Base-by-base conservation (phyloP, 2,113 vertebrate species). In the Triplophysa rosa region DNA sequence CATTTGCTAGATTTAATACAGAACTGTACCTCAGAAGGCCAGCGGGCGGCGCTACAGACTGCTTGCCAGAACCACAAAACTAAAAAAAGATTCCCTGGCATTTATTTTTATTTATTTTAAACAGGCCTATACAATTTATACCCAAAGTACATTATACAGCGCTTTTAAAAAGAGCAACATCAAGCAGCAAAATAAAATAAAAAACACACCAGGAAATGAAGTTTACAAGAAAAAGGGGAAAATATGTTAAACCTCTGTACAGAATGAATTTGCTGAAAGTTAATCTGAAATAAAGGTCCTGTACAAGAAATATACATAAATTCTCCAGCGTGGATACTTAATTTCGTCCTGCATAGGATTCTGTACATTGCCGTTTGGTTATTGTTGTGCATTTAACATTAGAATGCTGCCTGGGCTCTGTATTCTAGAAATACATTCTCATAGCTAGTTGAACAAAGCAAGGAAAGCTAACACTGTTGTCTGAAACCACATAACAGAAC, bases 301-400 rank as follows among this genome's bases (percentile, higher is more conserved):
- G 95, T 96, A 98, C 96, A 98, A 93, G 91, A 96, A 85, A 95
- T 97, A 95, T 95, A 98, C 96, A 97, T 91, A 89, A 94, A 90
- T 91, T 80, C 78, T 90, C 91, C 90, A 95, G 92, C 94, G 94
- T 93, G 93, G 94, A 96, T 95, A 95, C 92, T 94, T 91, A 58
- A 94, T 93, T 70, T 77, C 29, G 75, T 96, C 94, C 95, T 98
- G 96, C 95, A 98, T 96, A 96, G 94, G 96, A 95, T 93, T 93
- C 92, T 93, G 91, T 91, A 95, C 91, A 93, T 87, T 90, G 91
- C 89, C 65, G 86, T 96, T 96, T 97, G 95, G 96, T 96, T 97
- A 96, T 86, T 92, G n/a, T 93, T 94, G 92, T 94, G 93, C 92
- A 93, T 93, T 91, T 89, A 93, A 91, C 83, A 86, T 93, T 91